Percentiles rank a stretch among this genome's conserved stretches.
Conservation (phyloP, 2,797 vertebrate species). For the Scyliorhinus canicula region DNA sequence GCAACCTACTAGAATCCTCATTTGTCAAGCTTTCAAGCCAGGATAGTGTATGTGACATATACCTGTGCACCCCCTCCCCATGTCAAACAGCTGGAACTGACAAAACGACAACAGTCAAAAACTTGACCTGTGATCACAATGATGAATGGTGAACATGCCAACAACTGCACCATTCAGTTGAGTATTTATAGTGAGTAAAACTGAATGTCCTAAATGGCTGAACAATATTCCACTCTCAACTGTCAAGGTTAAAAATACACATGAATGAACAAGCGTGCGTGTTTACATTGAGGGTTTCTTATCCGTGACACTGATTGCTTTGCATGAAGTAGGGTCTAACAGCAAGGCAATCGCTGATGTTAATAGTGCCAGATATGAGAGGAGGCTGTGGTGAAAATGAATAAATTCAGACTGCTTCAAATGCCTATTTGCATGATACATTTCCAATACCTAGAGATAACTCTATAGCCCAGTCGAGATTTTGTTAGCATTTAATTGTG, state of each 20-base stretch:
- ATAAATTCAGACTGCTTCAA: too few species aligned
- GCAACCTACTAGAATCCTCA: slow-evolving; percentile 19
- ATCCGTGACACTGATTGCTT: background rate
- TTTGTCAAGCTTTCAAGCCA: slow-evolving; percentile 24
- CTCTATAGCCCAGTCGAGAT: background rate
- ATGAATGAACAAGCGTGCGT: background rate
- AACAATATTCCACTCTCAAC: background rate
- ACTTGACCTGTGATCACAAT: background rate
- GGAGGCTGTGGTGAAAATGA: background rate
- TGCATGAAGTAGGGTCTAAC: background rate
- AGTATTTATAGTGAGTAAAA: background rate
- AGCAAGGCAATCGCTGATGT: background rate
- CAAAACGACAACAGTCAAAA: background rate
- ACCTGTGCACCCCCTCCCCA: background rate
- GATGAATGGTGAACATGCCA: background rate
- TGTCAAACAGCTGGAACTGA: slow-evolving; percentile 28
- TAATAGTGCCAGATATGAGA: background rate
- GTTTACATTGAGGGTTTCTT: background rate
- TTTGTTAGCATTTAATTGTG: background rate
- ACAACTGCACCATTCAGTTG: background rate
- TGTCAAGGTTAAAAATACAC: background rate
- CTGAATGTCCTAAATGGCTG: slow-evolving; percentile 14
- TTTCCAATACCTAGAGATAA: background rate
- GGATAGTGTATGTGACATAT: background rate
- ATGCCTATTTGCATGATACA: background rate